These are phyloP conservation scores for Drosophila jambulina DNA, from an alignment of 1,140 invertebrate genomes.

Conservation along the genomic window DNA sequence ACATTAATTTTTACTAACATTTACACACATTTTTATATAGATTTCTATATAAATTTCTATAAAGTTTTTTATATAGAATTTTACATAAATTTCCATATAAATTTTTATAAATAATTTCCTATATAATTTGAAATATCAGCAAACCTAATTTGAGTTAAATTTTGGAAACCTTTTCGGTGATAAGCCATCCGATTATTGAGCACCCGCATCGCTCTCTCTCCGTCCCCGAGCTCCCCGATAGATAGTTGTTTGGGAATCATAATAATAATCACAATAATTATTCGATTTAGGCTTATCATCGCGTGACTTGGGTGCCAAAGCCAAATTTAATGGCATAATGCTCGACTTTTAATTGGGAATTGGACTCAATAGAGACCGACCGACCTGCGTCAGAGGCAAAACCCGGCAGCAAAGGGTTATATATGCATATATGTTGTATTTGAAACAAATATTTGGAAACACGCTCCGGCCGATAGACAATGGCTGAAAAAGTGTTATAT, in stretches of 20 bases:
- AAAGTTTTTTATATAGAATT: too few relatives aligned
- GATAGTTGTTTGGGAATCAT: constrained; percentile 23
- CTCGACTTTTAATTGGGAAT: constrained; percentile 52
- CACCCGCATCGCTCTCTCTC: constrained; percentile 3
- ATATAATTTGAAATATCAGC: background rate
- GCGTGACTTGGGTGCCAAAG: constrained; percentile 53
- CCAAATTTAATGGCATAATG: constrained; percentile 41
- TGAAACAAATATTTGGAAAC: constrained; percentile 60
- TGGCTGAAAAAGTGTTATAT: constrained; percentile 29
- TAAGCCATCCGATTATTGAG: constrained; percentile 4
- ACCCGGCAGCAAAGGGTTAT: constrained; percentile 21
- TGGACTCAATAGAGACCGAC: background rate
- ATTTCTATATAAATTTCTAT: background rate
- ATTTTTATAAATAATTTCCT: too few relatives aligned
- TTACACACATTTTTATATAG: background rate
- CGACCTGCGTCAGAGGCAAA: constrained; percentile 45
- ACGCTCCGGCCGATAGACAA: constrained; percentile 40
- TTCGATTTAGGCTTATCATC: constrained; percentile 80
- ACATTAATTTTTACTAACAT: too few relatives aligned
- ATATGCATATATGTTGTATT: background rate
- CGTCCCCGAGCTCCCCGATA: constrained; percentile 11
- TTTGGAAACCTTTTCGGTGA: constrained; percentile 2
- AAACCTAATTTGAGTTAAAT: background rate
- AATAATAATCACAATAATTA: constrained; percentile 45
- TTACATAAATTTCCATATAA: too few relatives aligned